Evolutionary conservation across 92 coral and sea anemone genomes (phyloP).

Genomic region (Zoanthus solanderi): DNA sequence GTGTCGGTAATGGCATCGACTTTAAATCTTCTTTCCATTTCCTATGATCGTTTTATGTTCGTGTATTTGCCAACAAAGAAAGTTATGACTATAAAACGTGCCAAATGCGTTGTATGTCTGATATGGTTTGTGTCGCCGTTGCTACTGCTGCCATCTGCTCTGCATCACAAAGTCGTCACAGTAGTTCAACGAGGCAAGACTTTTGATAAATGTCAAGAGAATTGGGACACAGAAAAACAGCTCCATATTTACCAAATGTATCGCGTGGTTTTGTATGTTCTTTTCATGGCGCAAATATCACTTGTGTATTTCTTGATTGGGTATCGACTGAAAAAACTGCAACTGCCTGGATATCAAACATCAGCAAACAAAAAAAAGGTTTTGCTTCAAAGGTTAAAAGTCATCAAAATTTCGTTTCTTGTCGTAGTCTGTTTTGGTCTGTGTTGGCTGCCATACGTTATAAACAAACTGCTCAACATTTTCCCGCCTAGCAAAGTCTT

Average conservation of each 20-base stretch:
- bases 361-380: conserved; percentile 67
- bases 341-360: conserved; percentile 85
- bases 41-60: conserved; percentile 78
- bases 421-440: conserved; percentile 78
- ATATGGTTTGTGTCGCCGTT: conserved; percentile 82
- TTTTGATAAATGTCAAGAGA: conserved; percentile 69
- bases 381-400: conserved; percentile 69
- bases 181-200: conserved; percentile 41
- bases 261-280: conserved; percentile 72
- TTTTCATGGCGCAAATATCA: conserved; percentile 77
- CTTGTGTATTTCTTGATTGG: conserved; percentile 77
- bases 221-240: conserved; percentile 63
- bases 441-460: conserved; percentile 82
- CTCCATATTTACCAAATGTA: conserved; percentile 75
- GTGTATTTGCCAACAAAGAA: conserved; percentile 77
- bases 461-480: conserved; percentile 81
- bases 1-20: conserved; percentile 89
- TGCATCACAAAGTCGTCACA: conserved; percentile 67
- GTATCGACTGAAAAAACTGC: conserved; percentile 68
- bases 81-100: conserved; percentile 63
- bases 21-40: conserved; percentile 76
- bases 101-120: conserved; percentile 62
- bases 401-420: conserved; percentile 78
- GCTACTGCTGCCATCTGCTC: conserved; percentile 72
- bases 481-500: conserved; percentile 69